A percentile compares a stretch with the other conserved stretches of the same genome.
phyloP scores from a whole-genome alignment of 1,140 invertebrate species.

The Mesaphorura yosii region DNA sequence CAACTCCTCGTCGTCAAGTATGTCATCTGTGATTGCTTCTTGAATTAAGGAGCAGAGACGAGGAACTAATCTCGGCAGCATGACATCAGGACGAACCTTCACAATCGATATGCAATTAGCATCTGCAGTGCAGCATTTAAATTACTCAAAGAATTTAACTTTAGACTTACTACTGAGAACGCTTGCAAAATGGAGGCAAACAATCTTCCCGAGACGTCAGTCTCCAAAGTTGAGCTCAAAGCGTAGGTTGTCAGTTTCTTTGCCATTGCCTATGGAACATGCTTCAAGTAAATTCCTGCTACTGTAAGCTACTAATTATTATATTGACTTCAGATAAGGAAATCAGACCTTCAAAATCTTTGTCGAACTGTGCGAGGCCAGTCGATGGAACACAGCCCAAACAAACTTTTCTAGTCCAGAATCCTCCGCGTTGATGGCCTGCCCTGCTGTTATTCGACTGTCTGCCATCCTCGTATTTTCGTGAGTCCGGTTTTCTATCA shows the following conservation, averaged over 20 bases:
- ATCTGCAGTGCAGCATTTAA: too few species aligned
- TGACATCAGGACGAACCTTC: conserved; percentile 47
- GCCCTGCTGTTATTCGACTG: conserved; percentile 10
- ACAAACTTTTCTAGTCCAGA: conserved; percentile 35
- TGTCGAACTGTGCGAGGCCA: conserved; percentile 52
- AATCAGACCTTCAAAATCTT: conserved; percentile 45
- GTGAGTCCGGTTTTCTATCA: conserved; percentile 60
- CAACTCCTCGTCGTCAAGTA: conserved; percentile 56
- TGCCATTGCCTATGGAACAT: conserved; percentile 60
- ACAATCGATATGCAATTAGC: conserved; percentile 30
- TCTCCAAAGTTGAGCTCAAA: conserved; percentile 61
- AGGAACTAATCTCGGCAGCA: conserved; percentile 59
- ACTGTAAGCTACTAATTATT: not conserved
- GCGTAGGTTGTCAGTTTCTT: conserved; percentile 62
- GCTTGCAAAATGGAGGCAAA: conserved; percentile 55
- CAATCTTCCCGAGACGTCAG: conserved; percentile 64
- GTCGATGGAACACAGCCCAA: conserved; percentile 51
- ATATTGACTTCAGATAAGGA: not conserved
- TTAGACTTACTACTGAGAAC: conserved; percentile 52
- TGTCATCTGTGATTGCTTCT: conserved; percentile 45
- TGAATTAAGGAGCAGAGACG: conserved; percentile 51
- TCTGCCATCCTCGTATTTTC: conserved; percentile 50
- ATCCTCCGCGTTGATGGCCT: conserved; percentile 18
- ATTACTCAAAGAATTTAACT: conserved; percentile 21
- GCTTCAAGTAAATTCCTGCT: conserved; percentile 40